Evolutionary conservation across 2,888 invertebrate genomes (phyloP), one percentile per base, ranked within the genome.

Genomic region (Aspidiotus destructor): DNA sequence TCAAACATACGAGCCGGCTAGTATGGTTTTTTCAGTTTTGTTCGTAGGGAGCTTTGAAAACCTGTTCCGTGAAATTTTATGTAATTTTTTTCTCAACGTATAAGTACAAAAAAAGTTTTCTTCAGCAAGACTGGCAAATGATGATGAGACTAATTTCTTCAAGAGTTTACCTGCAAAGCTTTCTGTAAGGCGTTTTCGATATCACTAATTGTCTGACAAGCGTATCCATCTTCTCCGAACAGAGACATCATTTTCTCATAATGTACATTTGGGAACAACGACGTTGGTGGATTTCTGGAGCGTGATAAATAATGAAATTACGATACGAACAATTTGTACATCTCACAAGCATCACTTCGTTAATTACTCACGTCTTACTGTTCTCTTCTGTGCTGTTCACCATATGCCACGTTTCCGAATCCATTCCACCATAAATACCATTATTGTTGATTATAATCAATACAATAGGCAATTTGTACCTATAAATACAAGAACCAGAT

Each of bases 391-490:
- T 81, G 3, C 81, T 81, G 74, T 86, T 86, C 58, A 92, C 81
- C 60, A 86, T 85, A 53, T 83, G 79, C 79, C 86, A 89, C 9
- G 85, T 84, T 17, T 90, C 87, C 71, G 83, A 81, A 75, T 89
- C 87, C 71, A 95, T 82, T 8, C 97, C 97, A 63, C 87, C 85
- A 76, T 92, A 92, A 75, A 97, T 97, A 28, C 97, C 97, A 76
- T 89, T 93, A 80, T 98, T 98, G 79, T 98, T 98, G 8, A 98
- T 86, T 71, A 98, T 86, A 5, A 97, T 83, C 70, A 96, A 85
- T 48, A 92, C 85, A 41, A 97, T 84, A 0, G 97, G 96, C 73
- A 98, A 80, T 75, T 91, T 89, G 78, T 97, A 96, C 70, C 96
- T 88, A 73, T 9, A 76, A 73, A 54, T 70, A 55, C 9, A 57